A percentile compares a stretch with the other conserved stretches of the same genome.
These are phyloP conservation scores for Ceramica pisi DNA, from an alignment of 2,888 invertebrate genomes.

Conservation along the genomic window DNA sequence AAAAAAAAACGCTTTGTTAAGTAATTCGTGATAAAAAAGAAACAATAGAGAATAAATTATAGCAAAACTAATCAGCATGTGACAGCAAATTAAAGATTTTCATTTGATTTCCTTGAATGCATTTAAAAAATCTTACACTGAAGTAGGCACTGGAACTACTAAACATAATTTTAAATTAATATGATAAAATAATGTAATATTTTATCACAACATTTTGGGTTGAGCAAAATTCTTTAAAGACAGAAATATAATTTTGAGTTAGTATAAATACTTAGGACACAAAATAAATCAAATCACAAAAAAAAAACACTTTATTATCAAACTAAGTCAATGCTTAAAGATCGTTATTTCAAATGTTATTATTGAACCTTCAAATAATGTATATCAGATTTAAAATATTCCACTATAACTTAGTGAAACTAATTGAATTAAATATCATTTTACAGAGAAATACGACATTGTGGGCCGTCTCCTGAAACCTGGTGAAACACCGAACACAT, in stretches of 20 bases:
- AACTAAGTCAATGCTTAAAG: too few species aligned
- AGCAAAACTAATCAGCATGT: constrained; percentile 1
- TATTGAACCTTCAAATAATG: too few species aligned
- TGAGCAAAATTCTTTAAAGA: too few species aligned
- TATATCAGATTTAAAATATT: too few species aligned
- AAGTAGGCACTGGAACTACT: neutral
- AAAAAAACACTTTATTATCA: too few species aligned
- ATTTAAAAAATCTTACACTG: neutral
- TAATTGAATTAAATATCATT: neutral
- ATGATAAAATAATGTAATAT: neutral
- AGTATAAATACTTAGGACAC: too few species aligned
- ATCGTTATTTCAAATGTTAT: too few species aligned
- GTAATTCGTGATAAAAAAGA: neutral
- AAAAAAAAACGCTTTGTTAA: too few species aligned
- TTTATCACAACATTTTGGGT: neutral
- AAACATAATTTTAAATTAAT: neutral
- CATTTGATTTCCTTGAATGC: neutral
- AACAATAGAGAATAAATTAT: constrained; percentile 13
- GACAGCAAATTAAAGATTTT: neutral
- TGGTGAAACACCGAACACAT: constrained; percentile 82
- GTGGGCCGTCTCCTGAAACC: constrained; percentile 86
- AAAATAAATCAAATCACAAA: too few species aligned
- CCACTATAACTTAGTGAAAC: neutral
- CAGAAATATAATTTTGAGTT: neutral
- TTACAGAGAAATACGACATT: constrained; percentile 88